Conservation (phyloP, 2,797 vertebrate species). For the Threskiornis aethiopicus region DNA sequence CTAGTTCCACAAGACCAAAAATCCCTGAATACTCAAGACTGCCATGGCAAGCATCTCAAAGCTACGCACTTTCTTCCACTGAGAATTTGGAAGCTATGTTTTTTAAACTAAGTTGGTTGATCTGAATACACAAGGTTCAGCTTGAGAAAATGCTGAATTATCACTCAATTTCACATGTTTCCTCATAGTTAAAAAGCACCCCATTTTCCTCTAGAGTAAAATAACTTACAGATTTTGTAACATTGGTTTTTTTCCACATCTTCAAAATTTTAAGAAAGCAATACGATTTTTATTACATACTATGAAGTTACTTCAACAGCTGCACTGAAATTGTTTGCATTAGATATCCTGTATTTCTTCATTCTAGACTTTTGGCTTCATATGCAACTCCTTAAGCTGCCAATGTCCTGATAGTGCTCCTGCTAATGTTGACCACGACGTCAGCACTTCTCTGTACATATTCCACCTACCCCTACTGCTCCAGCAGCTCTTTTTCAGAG, state of each 20-base stretch:
- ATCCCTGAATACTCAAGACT: background rate
- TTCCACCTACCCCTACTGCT: background rate
- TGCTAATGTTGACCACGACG: background rate
- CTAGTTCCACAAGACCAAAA: background rate
- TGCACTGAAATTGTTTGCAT: background rate
- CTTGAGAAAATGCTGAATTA: background rate
- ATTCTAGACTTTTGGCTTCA: background rate
- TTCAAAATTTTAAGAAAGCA: background rate
- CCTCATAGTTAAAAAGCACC: background rate
- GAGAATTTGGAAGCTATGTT: background rate
- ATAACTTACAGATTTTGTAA: rapidly evolving
- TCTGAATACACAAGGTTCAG: background rate
- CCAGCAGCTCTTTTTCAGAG: background rate
- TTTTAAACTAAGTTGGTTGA: background rate
- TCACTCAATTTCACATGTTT: background rate
- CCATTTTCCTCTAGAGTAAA: background rate
- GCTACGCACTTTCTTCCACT: background rate
- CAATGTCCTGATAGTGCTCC: rapidly evolving
- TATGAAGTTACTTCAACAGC: background rate
- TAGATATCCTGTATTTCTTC: background rate
- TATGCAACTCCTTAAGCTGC: background rate
- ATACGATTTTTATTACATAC: background rate
- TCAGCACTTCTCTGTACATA: background rate
- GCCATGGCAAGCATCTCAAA: background rate
- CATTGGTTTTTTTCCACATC: rapidly evolving